A percentile compares a stretch with the other conserved stretches of the same genome.
Conservation (phyloP, 2,113 vertebrate species). For the Laticauda colubrina region DNA sequence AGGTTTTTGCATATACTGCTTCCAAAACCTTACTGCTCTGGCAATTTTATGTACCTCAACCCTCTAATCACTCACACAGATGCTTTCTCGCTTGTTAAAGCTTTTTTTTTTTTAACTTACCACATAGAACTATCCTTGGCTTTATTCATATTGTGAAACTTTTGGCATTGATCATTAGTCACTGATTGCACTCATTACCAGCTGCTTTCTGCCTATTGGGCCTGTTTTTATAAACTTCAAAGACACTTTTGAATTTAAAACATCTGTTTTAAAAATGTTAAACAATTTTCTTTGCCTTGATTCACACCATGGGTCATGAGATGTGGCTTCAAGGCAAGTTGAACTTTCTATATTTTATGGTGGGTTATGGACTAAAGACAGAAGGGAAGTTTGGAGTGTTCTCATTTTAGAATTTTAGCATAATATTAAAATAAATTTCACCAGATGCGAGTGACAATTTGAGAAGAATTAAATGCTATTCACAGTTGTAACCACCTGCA, state of each 20-base stretch:
- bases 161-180: slow-evolving; percentile 59
- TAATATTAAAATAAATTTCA: slow-evolving; percentile 2
- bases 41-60: slow-evolving; percentile 52
- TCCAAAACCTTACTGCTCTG: slow-evolving; percentile 59
- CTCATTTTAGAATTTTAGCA: slow-evolving; percentile 8
- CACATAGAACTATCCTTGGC: slow-evolving; percentile 52
- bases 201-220: slow-evolving; percentile 62
- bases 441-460: neutral
- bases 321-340: slow-evolving; percentile 17
- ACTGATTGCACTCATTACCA: slow-evolving; percentile 60
- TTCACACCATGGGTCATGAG: neutral
- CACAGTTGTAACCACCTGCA: neutral
- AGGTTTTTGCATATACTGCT: slow-evolving; percentile 48
- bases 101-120: slow-evolving; percentile 51
- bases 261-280: slow-evolving; percentile 24
- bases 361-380: slow-evolving; percentile 15
- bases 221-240: slow-evolving; percentile 55
- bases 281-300: slow-evolving; percentile 41
- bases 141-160: slow-evolving; percentile 42
- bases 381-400: slow-evolving; percentile 7
- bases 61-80: slow-evolving; percentile 52
- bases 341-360: neutral
- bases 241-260: slow-evolving; percentile 45
- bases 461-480: neutral
- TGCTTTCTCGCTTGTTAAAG: neutral